Conservation (phyloP, 2,113 vertebrate genomes). For the Melanocharis versteri region DNA sequence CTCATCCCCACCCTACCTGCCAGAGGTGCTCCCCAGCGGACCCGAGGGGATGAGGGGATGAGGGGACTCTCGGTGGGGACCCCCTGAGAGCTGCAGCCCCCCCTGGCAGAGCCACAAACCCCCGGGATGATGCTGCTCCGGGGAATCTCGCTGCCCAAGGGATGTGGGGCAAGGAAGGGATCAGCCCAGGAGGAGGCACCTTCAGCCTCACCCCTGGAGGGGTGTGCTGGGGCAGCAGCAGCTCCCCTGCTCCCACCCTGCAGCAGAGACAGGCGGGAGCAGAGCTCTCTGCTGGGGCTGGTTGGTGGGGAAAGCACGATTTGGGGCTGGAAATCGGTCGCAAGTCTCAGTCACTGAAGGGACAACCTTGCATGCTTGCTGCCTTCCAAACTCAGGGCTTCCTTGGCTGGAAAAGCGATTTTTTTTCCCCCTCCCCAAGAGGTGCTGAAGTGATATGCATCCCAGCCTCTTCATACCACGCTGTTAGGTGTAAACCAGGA, state of each 20-base stretch:
- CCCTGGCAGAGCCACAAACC: rapidly evolving
- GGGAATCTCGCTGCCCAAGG: neutral
- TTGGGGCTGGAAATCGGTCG: neutral
- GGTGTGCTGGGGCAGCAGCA: neutral
- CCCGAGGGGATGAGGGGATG: rapidly evolving
- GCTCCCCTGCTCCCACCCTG: neutral
- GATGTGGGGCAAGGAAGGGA: neutral
- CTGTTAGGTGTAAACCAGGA: neutral
- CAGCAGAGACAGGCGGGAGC: neutral
- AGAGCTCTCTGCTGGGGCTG: neutral
- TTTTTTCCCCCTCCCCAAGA: neutral
- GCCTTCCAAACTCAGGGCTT: neutral
- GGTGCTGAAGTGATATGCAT: neutral
- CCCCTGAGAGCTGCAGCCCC: neutral
- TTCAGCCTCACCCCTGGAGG: neutral
- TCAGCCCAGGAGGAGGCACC: neutral
- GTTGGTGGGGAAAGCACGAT: neutral
- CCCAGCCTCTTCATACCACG: neutral
- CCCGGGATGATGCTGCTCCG: neutral
- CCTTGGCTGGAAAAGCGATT: neutral
- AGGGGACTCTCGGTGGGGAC: rapidly evolving
- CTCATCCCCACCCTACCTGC: neutral
- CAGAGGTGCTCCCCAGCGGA: neutral
- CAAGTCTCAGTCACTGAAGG: neutral
- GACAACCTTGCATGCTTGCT: neutral